Percentiles rank a stretch among this genome's conserved stretches.
These are phyloP conservation scores for Oncorhynchus keta DNA, from an alignment of 2,113 vertebrate species.

Conservation along the genomic window DNA sequence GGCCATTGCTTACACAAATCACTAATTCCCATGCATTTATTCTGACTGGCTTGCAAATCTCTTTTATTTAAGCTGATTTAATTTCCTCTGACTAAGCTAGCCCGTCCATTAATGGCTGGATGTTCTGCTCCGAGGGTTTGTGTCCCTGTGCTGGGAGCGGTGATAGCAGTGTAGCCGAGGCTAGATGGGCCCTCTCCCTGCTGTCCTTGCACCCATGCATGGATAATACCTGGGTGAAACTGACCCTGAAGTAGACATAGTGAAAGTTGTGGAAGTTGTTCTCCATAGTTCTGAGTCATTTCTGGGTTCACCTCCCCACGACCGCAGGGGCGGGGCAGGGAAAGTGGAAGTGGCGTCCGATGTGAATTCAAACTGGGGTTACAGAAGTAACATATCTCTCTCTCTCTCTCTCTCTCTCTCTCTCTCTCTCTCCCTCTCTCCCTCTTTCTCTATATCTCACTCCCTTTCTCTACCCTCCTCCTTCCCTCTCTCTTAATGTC, in stretches of 20 bases:
- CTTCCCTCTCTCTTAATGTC: background rate
- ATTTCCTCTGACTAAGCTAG: constrained; percentile 34
- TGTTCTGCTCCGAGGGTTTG: constrained; percentile 48
- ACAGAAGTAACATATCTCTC: background rate
- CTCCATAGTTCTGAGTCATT: background rate
- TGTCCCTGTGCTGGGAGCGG: constrained; percentile 14
- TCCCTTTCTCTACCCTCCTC: background rate
- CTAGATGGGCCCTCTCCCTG: constrained; percentile 26
- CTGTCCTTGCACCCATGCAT: constrained; percentile 31
- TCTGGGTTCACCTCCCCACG: background rate
- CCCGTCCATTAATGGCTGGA: constrained; percentile 53
- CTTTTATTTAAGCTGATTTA: constrained; percentile 55
- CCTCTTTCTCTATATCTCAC: background rate
- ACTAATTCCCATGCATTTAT: constrained; percentile 22
- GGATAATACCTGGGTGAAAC: constrained; percentile 39
- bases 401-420: background rate
- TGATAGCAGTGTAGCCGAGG: constrained; percentile 19
- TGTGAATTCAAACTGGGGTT: background rate
- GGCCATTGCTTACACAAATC: constrained; percentile 31
- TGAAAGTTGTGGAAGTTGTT: background rate
- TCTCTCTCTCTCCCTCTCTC: background rate
- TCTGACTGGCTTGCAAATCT: constrained; percentile 43
- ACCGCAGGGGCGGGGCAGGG: no score
- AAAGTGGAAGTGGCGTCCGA: background rate
- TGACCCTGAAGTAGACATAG: constrained; percentile 21